Base-by-base conservation (phyloP, 1,140 invertebrate genomes). In the Macrosteles quadrilineatus region DNA sequence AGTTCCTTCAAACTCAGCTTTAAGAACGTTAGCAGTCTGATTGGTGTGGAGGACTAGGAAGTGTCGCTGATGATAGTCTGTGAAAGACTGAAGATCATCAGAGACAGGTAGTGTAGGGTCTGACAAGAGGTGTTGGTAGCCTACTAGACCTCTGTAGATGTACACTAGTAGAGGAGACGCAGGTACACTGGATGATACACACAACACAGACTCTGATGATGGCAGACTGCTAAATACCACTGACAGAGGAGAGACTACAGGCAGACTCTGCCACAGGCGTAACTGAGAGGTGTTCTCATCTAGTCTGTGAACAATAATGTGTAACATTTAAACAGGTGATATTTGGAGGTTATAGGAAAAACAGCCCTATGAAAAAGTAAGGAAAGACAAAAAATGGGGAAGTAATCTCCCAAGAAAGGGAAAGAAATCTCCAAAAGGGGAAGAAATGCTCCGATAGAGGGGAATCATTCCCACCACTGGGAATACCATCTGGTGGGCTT, bases 1-100 rank as follows among this genome's bases (percentile, higher is more conserved):
- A n/a, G n/a, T 3, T 6, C 47, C 47, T 50, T 50, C 47, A n/a
- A 50, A 50, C 21, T 50, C 14, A 4, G 47, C 47, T 50, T 50
- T 4, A 19, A 50, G 47, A 3, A 50, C 47, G n/a, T n/a, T 19
- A 50, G 47, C 47, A 9, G 14, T 50, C 6, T 50, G 4, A 19
- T 50, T 21, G 21, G 47, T 6, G n/a, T 6, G 47, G 21, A 59
- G 4, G 23, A 59, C 21, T 1, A 71, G 11, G 21, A 66, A 66
- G 40, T 66, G 63, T 27, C 63, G 31, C 17, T 66, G 21, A 6
- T 66, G n/a, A 17, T 66, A 9, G 36, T 66, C 63, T 1, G 63
- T 66, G 32, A 66, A n/a, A 6, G 36, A 2, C 17, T 40, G 3
- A 12, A 66, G 17, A 17, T 66, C 40, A 19, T 9, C 1, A 25